Base-by-base conservation (phyloP, 1,140 invertebrate genomes). In the Branchinecta lindahli region DNA sequence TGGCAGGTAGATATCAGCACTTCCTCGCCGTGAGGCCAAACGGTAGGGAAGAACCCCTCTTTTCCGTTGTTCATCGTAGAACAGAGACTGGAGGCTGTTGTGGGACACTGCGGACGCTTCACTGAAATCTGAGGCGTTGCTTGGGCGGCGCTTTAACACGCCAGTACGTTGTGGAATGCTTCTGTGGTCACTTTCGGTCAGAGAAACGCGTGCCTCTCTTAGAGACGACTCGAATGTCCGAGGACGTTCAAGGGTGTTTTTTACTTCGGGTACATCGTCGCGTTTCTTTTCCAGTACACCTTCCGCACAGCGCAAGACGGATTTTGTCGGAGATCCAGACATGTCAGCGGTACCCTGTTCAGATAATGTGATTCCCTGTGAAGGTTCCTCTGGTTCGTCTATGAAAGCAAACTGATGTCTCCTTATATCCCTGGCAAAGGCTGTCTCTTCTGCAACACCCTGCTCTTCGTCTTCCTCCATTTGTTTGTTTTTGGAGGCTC, bases 161-260 rank as follows among this genome's bases (percentile, higher is more conserved):
- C 52, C 52, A 15, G 6, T 2, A 15, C 18, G 12, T 61, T 15
- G 18, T 12, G 52, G 52, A 15, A 61, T 61, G 18, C 52, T 61
- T 61, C 52, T 61, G 18, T 61, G 52, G 18, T 61, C 52, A 61
- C 52, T 61, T 20, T 61, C 52, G 18, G 52, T 61, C 52, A 61
- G 18, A 15, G 52, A 61, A 15, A 20, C 52, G 2, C 52, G 52
- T 20, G 18, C 18, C 18, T 61, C 52, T 61, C 52, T 61, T 20
- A 61, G 52, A 61, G 52, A 15, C 52, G 52, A 61, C 18, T 61
- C 52, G 52, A 61, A 61, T 3, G 52, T 20, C 18, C 12, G 12
- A 12, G 52, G 52, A 33, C 33, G 33, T 33, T 33, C 33, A 33
- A 33, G 33, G 33, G 33, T 33, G 33, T 33, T 33, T 33, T 33